Evolutionary conservation across 2,888 invertebrate genomes (phyloP).

Genomic region (Chirona hameri): DNA sequence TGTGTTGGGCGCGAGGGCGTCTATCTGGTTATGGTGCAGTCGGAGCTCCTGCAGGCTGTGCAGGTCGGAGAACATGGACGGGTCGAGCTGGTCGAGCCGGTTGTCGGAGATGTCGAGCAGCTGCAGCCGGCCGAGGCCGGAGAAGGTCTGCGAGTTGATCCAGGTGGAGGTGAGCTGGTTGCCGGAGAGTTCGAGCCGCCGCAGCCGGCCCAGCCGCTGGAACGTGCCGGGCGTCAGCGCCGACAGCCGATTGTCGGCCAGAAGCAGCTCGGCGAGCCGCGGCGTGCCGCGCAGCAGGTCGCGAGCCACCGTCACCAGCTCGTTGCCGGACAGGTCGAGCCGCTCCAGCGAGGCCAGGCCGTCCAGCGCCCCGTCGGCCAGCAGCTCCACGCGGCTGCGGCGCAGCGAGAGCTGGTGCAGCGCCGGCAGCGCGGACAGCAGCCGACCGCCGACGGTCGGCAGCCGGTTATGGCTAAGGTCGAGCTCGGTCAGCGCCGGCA

Average conservation of each 20-base stretch:
- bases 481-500: slow-evolving; percentile 48
- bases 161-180: slow-evolving; percentile 73
- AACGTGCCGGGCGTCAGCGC: slow-evolving; percentile 70
- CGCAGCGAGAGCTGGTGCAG: slow-evolving; percentile 67
- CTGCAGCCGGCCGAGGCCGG: slow-evolving; percentile 66
- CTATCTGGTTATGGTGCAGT: slow-evolving; percentile 71
- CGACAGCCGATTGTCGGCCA: slow-evolving; percentile 72
- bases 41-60: slow-evolving; percentile 65
- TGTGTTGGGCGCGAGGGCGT: slow-evolving; percentile 65
- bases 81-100: slow-evolving; percentile 73
- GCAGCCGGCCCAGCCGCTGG: slow-evolving; percentile 67
- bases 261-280: slow-evolving; percentile 66
- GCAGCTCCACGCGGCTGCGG: slow-evolving; percentile 68
- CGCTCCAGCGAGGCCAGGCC: slow-evolving; percentile 65
- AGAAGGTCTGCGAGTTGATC: slow-evolving; percentile 73
- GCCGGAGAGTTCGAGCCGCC: slow-evolving; percentile 64
- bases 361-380: slow-evolving; percentile 69
- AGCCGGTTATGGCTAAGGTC: slow-evolving; percentile 74
- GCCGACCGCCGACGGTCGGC: slow-evolving; percentile 63
- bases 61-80: slow-evolving; percentile 77
- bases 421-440: too few relatives aligned
- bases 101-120: too few relatives aligned
- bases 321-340: slow-evolving; percentile 74
- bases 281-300: slow-evolving; percentile 69
- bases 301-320: too few relatives aligned